These are phyloP conservation scores for Peromyscus aztecus DNA, from an alignment of 2,797 vertebrate genomes.

Conservation along the genomic window DNA sequence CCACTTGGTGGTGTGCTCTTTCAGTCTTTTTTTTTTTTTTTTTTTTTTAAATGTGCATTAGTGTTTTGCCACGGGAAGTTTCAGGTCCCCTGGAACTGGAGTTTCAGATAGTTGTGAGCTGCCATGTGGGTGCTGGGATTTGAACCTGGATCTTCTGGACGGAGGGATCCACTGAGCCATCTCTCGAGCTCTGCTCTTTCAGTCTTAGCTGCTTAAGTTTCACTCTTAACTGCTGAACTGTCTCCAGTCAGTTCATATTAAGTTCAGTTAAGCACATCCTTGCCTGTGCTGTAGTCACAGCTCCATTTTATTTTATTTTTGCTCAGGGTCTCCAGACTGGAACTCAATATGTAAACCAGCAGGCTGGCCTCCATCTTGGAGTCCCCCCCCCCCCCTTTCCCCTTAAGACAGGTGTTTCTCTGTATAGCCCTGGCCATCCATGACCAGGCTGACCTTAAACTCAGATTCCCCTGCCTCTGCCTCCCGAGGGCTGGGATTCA, in stretches of 20 bases:
- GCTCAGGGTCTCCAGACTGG: background rate
- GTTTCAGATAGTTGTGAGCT: too few relatives aligned
- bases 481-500: background rate
- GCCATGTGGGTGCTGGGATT: too few relatives aligned
- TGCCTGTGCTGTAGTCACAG: background rate
- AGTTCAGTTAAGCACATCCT: background rate
- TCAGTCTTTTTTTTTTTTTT: too few relatives aligned
- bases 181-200: too few relatives aligned
- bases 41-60: too few relatives aligned
- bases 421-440: background rate
- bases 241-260: background rate
- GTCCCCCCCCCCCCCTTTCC: too few relatives aligned
- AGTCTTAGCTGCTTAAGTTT: background rate
- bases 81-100: too few relatives aligned
- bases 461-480: background rate
- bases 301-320: background rate
- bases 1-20: too few relatives aligned
- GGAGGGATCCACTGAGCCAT: too few relatives aligned
- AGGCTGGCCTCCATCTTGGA: background rate
- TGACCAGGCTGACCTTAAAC: background rate
- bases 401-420: background rate
- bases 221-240: background rate
- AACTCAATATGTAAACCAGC: background rate
- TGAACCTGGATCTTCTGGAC: too few relatives aligned
- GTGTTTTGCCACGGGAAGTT: too few relatives aligned